Evolutionary conservation across 1,140 invertebrate species (phyloP), one percentile per base, ranked within the genome.

Genomic region (Pseudoatta argentina): DNA sequence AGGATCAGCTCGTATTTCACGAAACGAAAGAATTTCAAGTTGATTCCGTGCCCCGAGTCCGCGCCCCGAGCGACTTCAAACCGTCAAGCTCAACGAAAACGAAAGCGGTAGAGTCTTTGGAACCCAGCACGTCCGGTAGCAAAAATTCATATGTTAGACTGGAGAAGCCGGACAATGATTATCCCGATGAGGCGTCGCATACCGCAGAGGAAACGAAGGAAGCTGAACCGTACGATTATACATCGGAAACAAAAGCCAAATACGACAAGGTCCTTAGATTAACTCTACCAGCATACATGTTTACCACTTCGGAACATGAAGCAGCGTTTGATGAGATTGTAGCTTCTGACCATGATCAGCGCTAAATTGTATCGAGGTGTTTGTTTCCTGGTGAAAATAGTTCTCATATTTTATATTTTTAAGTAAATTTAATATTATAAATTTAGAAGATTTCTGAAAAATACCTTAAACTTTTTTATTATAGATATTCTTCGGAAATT

Each of bases 271-370:
- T 94, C 21, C 95, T 97, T 27, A 96, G 96, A 24, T 95, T 97
- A 6, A 96, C 96, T 18, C 93, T 97, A 57, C 97, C 97, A 0
- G 96, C 95, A 82, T 97, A 96, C 90, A 97, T 97, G 97, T 90
- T 97, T 39, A 94, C 96, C 55, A 96, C 96, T 91, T 97, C 97
- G 39, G 96, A 97, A 64, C 96, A 96, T 77, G 97, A 97, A 93
- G 94, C 94, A 85, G 95, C 96, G 67, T 97, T 97, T 89, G 97
- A 97, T 89, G 96, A 96, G 90, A 55, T 91, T 12, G 87, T 94
- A 27, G 89, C 51, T 12, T 79, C 87, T 0, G 55, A 69, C 8
- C 79, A 61, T 18, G 12, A 73, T 63, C 24, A 61, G 24, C 79
- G 67, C 14, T 85, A 64, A 64, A 44, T 78, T 78, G 59, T 51